Base-by-base conservation (phyloP, 2,113 vertebrate genomes). In the Crotalus helleri region DNA sequence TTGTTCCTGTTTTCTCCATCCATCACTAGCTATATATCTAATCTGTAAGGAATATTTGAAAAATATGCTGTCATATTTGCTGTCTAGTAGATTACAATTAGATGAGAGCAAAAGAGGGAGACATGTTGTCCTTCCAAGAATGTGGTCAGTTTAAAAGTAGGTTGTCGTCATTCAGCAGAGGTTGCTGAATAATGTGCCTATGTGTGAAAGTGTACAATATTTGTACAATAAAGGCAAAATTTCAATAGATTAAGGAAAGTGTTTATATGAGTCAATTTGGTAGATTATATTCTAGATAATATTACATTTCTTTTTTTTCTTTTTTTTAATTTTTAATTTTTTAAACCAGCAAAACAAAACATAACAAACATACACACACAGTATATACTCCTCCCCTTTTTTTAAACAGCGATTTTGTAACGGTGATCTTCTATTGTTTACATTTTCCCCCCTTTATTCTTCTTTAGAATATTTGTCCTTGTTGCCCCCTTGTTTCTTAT, bases 221-320 rank as follows among this genome's bases (percentile, higher is more conserved):
- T 58, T 57, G 19, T 29, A 7, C 49, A 91, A 3, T 95, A 91
- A 88, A 94, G 90, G 59, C 92, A 86, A 85, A 92, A 85, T 92
- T 93, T 55, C 51, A 92, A 86, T 17, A 0, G 85, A 44, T 91
- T 91, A 92, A 92, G 26, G 3, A 88, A 87, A 93, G 15, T 92
- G 69, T n/a, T 94, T 19, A n/a, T 9, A 15, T 93, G 92, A 93
- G 39, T 46, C 9, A 81, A 4, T 54, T 46, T 2, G 7, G 44
- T 29, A 61, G 26, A 81, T 19, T 55, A 57, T 44, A 57, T 88
- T 88, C 19, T 39, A 23, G 21, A 59, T 49, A 11, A 1, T n/a
- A 29, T 91, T 95, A 19, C 88, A 85, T 88, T 94, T n/a, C 54
- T 44, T 44, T 44, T 44, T 44, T 44, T 4, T 44, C 3, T 3